Evolutionary conservation across 2,888 invertebrate genomes (phyloP).

Genomic region (Heterodera filipjevi): DNA sequence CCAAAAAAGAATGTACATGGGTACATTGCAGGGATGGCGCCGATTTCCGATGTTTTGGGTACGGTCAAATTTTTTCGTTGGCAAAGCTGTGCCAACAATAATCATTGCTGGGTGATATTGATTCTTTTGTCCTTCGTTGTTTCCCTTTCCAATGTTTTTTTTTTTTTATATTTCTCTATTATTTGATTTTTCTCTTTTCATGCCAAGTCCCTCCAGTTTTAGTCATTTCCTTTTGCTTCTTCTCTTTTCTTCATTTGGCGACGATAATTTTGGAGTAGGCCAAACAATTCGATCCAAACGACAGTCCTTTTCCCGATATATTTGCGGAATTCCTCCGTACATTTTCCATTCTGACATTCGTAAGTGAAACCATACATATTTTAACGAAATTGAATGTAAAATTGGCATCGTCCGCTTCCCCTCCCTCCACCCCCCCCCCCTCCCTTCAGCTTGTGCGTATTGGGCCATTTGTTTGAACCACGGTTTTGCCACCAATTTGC

Average conservation of each 20-base stretch:
- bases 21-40: too few relatives aligned
- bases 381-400: not conserved
- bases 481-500: slow-evolving; percentile 27
- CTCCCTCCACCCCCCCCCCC: not conserved
- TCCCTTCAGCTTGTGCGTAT: slow-evolving; percentile 21
- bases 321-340: slow-evolving; percentile 26
- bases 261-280: not conserved
- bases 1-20: too few relatives aligned
- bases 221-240: too few relatives aligned
- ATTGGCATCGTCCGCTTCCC: not conserved
- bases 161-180: not conserved
- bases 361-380: slow-evolving; percentile 5
- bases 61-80: too few relatives aligned
- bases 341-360: slow-evolving; percentile 26
- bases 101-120: too few relatives aligned
- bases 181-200: not conserved
- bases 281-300: slow-evolving; percentile 5
- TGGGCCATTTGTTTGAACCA: slow-evolving; percentile 24
- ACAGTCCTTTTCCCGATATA: slow-evolving; percentile 23
- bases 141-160: not conserved
- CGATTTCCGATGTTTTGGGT: too few relatives aligned
- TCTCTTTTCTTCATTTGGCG: not conserved
- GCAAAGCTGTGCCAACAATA: not conserved
- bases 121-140: not conserved
- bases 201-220: not conserved